Conservation (phyloP, 1,140 invertebrate species). For the Stenopsyche tienmushanensis region DNA sequence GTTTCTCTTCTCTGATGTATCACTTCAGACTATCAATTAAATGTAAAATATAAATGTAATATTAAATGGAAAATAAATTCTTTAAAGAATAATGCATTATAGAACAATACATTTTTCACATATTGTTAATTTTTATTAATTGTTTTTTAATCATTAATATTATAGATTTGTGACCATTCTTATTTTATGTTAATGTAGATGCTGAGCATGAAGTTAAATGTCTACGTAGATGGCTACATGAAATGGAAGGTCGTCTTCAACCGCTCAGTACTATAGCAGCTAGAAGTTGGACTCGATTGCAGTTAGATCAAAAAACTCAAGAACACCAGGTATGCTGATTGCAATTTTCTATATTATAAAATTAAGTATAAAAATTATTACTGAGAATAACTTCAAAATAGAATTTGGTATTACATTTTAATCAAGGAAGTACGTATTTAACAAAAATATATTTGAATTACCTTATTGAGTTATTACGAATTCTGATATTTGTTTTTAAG, state of each 20-base stretch:
- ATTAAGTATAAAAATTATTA: neutral
- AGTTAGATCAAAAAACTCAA: slow-evolving; percentile 66
- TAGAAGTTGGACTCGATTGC: slow-evolving; percentile 61
- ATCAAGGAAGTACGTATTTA: neutral
- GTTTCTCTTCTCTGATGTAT: too few species aligned
- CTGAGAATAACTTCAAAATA: too few species aligned
- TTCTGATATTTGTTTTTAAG: too few species aligned
- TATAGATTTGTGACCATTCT: slow-evolving; percentile 9
- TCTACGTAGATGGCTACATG: slow-evolving; percentile 66
- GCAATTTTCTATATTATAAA: neutral
- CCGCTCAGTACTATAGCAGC: slow-evolving; percentile 61
- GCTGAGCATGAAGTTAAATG: slow-evolving; percentile 71
- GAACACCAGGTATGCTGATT: slow-evolving; percentile 66
- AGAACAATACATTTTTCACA: too few species aligned
- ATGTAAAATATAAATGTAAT: too few species aligned
- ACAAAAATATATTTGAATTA: too few species aligned
- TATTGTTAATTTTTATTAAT: too few species aligned
- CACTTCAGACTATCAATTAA: too few species aligned
- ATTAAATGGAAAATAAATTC: too few species aligned
- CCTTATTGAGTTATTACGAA: too few species aligned
- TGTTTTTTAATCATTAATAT: neutral
- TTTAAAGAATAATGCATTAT: too few species aligned
- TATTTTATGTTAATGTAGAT: slow-evolving; percentile 53
- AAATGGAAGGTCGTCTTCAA: slow-evolving; percentile 66
- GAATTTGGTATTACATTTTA: neutral